Base-by-base conservation (phyloP, 2,797 vertebrate genomes). In the Neoniphon sammara region DNA sequence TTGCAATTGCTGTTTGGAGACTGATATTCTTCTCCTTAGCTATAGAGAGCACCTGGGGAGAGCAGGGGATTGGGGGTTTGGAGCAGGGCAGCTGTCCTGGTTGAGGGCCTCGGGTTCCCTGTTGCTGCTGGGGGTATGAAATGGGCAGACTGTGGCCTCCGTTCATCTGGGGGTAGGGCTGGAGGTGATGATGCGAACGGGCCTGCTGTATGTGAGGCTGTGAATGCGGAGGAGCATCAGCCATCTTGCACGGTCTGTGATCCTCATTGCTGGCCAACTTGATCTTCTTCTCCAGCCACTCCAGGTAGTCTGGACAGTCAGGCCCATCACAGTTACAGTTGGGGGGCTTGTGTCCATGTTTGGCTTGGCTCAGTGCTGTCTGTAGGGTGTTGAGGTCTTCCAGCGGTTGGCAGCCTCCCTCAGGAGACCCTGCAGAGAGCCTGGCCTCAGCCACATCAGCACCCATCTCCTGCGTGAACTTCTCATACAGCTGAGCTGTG, bases 21-120 rank as follows among this genome's bases (percentile, higher is more conserved):
- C 97, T 99, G 83, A 99, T 93, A 88, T 99, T 98, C 80, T 96
- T 97, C 91, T 99, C 97, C 94, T 98, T 98, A 78, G 97, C 98
- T 66, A 99, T 97, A 78, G 94, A 98, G 79, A 98, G 91, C 59
- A 96, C 97, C 65, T 94, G 97, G 66, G 97, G 97, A 70, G 97
- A 98, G 86, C 97, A 96, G 66, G 96, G 97, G 77, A 98, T 95
- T 54, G 93, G 94, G 47, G 91, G 88, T 87, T 89, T 92, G 39
- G 92, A 82, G 73, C 86, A 89, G 80, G 85, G 85, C 78, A 88
- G 80, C 77, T 89, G 78, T 46, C 83, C 78, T 57, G 61, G 21
- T 12, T 77, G 81, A 64, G 81, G 74, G 68, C 83, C 78, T 73
- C 83, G 79, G 55, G 46, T 64, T 69, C 75, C 78, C 47, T 89